A percentile compares a stretch with the other conserved stretches of the same genome.
These are phyloP conservation scores for Tenodera sinensis DNA, from an alignment of 2,888 invertebrate species.

Conservation along the genomic window DNA sequence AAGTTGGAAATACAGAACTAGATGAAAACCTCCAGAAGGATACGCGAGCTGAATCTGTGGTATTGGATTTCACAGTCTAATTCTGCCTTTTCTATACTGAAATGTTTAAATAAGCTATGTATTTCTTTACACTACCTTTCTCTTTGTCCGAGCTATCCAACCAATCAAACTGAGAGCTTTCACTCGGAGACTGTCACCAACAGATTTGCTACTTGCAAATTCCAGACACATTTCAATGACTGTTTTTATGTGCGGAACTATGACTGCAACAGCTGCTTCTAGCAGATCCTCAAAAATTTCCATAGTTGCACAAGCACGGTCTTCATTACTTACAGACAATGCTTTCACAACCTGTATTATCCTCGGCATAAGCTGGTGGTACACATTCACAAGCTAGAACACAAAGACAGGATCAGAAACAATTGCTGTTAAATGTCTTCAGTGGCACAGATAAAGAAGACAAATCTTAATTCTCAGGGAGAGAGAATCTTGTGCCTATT, in stretches of 20 bases:
- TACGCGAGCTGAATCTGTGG: too few relatives aligned
- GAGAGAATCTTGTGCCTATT: too few relatives aligned
- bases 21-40: too few relatives aligned
- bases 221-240: slow-evolving; percentile 64
- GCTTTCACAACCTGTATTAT: slow-evolving; percentile 59
- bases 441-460: too few relatives aligned
- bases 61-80: too few relatives aligned
- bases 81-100: background rate
- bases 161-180: slow-evolving; percentile 62
- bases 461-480: too few relatives aligned
- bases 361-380: slow-evolving; percentile 59
- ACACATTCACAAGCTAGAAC: slow-evolving; percentile 52
- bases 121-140: slow-evolving; percentile 51
- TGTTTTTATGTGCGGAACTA: slow-evolving; percentile 60
- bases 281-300: slow-evolving; percentile 62
- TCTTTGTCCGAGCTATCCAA: slow-evolving; percentile 63
- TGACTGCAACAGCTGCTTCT: slow-evolving; percentile 56
- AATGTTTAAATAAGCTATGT: background rate
- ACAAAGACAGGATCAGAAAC: background rate
- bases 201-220: slow-evolving; percentile 54
- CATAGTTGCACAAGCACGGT: slow-evolving; percentile 58
- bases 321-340: slow-evolving; percentile 54
- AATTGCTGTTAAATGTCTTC: background rate
- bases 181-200: slow-evolving; percentile 60
- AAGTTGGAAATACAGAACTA: too few relatives aligned